A percentile compares a stretch with the other conserved stretches of the same genome.
phyloP scores from a whole-genome alignment of 2,888 invertebrate genomes.

The Brachypalpus laphriformis region DNA sequence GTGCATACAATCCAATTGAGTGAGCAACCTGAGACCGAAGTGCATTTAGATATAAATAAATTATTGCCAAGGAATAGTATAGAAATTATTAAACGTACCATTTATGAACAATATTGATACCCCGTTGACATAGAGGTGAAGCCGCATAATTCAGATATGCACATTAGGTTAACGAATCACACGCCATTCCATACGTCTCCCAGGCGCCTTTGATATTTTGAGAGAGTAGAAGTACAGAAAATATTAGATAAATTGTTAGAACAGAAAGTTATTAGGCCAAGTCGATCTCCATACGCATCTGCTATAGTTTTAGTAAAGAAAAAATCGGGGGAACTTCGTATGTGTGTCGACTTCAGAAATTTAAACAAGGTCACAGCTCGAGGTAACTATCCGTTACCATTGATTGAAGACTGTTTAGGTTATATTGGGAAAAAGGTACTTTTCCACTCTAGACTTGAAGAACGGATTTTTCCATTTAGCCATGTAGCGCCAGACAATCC shows the following conservation, averaged over 20 bases:
- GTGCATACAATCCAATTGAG: not conserved
- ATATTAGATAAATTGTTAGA: conserved; percentile 13
- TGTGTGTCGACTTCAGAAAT: not conserved
- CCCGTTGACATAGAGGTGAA: conserved; percentile 10
- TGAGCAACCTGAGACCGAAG: not conserved
- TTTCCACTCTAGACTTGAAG: not conserved
- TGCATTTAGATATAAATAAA: conserved; percentile 12
- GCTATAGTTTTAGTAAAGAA: not conserved
- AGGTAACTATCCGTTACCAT: not conserved
- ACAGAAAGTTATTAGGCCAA: conserved; percentile 12
- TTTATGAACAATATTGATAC: conserved; percentile 10
- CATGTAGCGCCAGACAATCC: not conserved
- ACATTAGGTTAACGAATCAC: too few species aligned
- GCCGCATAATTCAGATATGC: conserved; percentile 22
- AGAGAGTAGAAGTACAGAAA: conserved; percentile 4
- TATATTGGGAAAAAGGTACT: not conserved
- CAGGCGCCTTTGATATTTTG: conserved; percentile 2
- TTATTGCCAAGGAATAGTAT: not conserved
- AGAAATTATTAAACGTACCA: not conserved
- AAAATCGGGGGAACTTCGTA: not conserved
- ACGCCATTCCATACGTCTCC: conserved; percentile 6
- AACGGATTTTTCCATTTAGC: not conserved
- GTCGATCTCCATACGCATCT: not conserved
- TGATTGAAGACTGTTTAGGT: not conserved
- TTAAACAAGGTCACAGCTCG: not conserved